Percentiles rank a stretch among this genome's conserved stretches.
phyloP scores from a whole-genome alignment of 2,888 invertebrate species.

The Azorinus chamasolen region DNA sequence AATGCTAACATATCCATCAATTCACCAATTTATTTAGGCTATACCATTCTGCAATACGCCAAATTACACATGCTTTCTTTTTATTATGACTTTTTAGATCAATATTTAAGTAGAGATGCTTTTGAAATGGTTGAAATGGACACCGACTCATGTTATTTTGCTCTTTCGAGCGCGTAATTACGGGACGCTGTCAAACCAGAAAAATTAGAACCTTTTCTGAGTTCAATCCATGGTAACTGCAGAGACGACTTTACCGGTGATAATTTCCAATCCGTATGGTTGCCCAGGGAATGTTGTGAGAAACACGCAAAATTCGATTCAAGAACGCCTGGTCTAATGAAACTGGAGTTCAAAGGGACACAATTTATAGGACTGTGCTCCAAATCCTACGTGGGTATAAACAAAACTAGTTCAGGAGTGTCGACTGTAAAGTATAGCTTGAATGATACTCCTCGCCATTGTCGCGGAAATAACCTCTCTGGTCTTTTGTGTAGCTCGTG shows the following conservation, averaged over 20 bases:
- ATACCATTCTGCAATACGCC: constrained; percentile 61
- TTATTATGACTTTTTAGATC: constrained; percentile 58
- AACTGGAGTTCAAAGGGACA: constrained; percentile 30
- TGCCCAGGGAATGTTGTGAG: constrained; percentile 25
- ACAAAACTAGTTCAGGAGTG: too few relatives aligned
- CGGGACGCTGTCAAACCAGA: too few relatives aligned
- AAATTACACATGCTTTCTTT: too few relatives aligned
- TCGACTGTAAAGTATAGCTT: too few relatives aligned
- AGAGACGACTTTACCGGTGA: constrained; percentile 6
- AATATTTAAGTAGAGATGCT: constrained; percentile 35
- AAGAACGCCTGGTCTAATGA: constrained; percentile 11
- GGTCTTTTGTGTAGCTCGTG: background rate
- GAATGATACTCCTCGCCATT: too few relatives aligned
- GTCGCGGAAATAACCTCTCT: too few relatives aligned
- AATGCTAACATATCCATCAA: constrained; percentile 38
- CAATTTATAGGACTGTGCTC: constrained; percentile 28
- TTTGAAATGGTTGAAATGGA: constrained; percentile 48
- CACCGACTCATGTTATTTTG: too few relatives aligned
- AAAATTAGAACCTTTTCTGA: too few relatives aligned
- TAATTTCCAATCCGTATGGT: constrained; percentile 12
- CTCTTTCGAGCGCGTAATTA: constrained; percentile 21
- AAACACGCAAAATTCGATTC: constrained; percentile 28
- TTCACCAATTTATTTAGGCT: constrained; percentile 57
- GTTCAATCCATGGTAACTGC: constrained; percentile 33
- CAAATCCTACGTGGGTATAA: constrained; percentile 29